Conservation (phyloP, 2,113 vertebrate genomes). For the Nycticorax nycticorax region DNA sequence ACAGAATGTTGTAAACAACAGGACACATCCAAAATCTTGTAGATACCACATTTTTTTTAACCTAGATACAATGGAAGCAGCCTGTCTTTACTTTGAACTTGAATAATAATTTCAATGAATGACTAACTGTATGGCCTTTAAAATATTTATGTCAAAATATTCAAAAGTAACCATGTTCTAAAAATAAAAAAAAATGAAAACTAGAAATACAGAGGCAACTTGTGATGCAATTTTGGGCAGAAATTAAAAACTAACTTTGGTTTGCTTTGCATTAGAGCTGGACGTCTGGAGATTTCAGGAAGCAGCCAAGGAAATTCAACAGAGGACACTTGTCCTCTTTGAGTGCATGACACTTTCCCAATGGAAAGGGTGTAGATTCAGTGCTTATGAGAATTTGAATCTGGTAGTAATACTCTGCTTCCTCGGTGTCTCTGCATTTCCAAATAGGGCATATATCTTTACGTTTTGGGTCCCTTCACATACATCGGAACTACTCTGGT, state of each 20-base stretch:
- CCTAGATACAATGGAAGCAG: not conserved
- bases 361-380: not conserved
- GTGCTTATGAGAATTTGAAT: not conserved
- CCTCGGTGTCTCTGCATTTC: not conserved
- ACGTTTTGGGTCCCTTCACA: not conserved
- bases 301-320: not conserved
- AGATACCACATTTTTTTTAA: not conserved
- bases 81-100: not conserved
- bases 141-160: not conserved
- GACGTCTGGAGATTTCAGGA: not conserved
- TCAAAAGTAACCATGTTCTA: not conserved
- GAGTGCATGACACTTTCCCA: not conserved
- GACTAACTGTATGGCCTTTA: not conserved
- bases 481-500: not conserved
- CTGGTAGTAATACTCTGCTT: not conserved
- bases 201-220: not conserved
- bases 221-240: not conserved
- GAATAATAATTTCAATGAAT: not conserved
- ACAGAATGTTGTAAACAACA: not conserved
- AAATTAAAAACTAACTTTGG: not conserved
- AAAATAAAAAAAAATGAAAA: not conserved
- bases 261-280: not conserved
- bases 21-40: not conserved
- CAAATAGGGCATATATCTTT: not conserved
- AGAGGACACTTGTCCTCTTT: not conserved